Base-by-base conservation (phyloP, 2,888 invertebrate genomes). In the Anoplius nigerrimus region DNA sequence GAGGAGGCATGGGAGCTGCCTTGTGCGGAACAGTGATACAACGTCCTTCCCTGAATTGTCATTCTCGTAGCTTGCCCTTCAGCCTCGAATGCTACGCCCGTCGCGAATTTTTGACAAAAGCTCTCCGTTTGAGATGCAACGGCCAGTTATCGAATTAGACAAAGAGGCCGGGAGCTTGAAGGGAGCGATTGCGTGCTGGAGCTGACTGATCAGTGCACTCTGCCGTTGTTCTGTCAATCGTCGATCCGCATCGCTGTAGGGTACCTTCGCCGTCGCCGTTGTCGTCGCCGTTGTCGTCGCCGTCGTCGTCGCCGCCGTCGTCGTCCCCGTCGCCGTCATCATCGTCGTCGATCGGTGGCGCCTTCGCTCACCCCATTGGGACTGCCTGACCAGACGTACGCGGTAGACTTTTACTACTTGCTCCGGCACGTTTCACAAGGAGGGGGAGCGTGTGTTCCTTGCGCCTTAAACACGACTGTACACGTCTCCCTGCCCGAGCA, bases 121-220 rank as follows among this genome's bases (percentile, higher is more conserved):
- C 24, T 64, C 54, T 65, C 52, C 71, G 66, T 67, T 53, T 71
- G 52, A 53, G 63, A 54, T 60, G 52, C 48, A 48, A 22, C 24
- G 13, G 20, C 5, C 52, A 20, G 24, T 24, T 45, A 42, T 21
- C 5, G 27, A 16, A 20, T 42, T 21, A 15, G 56, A 13, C 20
- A 58, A 58, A 20, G 57, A 15, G 20, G 59, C 52, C 21, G 56
- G 67, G 52, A 55, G 59, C 61, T 56, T 63, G 62, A 60, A 52
- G 59, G 51, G 48, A 34, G 56, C 43, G 51, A 69, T 45, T 54
- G 43, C 64, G 62, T 67, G 62, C 61, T 62, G 63, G 55, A 71
- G 66, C 66, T 75, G 71, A 75, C 66, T 8, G 20, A 42, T 16
- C 20, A 56, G 24, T 45, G 56, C 56, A 34, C 56, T 34, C 55